Base-by-base conservation (phyloP, 53 echinoderm and acorn worm genomes). In the Astropecten irregularis region DNA sequence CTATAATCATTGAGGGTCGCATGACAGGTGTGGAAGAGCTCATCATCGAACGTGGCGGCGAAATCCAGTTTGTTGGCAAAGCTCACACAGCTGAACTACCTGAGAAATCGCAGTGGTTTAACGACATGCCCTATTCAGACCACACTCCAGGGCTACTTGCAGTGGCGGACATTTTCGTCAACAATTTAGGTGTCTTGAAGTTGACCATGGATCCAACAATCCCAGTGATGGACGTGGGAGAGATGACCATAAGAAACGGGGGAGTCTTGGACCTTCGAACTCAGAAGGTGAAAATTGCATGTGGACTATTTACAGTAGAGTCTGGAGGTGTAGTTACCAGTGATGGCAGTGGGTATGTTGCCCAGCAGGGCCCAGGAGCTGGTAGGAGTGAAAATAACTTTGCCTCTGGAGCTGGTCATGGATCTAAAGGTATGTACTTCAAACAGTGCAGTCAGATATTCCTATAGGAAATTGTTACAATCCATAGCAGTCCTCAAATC, bases 1-100 rank as follows among this genome's bases (percentile, higher is more conserved):
- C 64, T 19, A 66, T 95, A 26, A 87, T 89, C 56, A 74, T 95
- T 20, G 92, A 95, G 72, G 95, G 95, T 10, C 83, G 92, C 73
- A 60, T 95, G 29, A 85, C 92, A 3, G 95, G 95, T 27, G 95
- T 95, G 14, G 90, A 95, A 74, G 95, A 95, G 68, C 68, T 92
- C 34, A 84, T 90, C 21, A 16, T 95, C 2, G 95, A 95, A 55
- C 73, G 95, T 18, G 59, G 67, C 26, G 90, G 92, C 40, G 85
- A 92, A 51, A 71, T 95, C 46, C 66, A 79, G 7, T 95, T 95
- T 27, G 27, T 66, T 27, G 95, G 95, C 15, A 83, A 68, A 36
- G 92, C 92, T 39, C 91, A 92, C 58, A 95, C 95, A 19, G 68
- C 86, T 27, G 26, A 54, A 14, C 77, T 93, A 14, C 79, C 69